Base-by-base conservation (phyloP, 2,113 vertebrate species). In the Centropristis striata region DNA sequence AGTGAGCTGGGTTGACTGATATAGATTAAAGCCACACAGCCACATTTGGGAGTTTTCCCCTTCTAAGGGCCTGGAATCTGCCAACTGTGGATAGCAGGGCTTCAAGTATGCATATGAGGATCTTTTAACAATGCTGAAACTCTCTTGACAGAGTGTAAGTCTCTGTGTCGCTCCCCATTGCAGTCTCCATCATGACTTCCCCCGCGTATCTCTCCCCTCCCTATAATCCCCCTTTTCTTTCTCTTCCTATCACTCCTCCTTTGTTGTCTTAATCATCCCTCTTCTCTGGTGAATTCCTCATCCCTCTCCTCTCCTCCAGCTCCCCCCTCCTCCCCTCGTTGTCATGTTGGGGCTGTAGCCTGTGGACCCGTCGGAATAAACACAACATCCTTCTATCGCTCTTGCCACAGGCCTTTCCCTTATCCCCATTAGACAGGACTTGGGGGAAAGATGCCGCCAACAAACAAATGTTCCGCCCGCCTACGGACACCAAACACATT, bases 401-500 rank as follows among this genome's bases (percentile, higher is more conserved):
- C 37, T 88, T 67, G 86, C 91, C 78, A 86, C 57, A 50, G 78
- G 91, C 88, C 60, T 64, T 78, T 85, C 79, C 66, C 78, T 90
- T 81, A 90, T 92, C 85, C 90, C 84, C 86, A 86, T 83, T 71
- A 89, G 84, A 90, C 87, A 81, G 72, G 77, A 90, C 73, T 84
- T 78, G 9, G 15, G 78, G 75, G 84, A 84, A 78, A 75, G 78
- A 81, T 54, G 65, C 72, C 46, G 41, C 88, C 86, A 87, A 86
- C 70, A 80, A 83, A 84, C 84, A 84, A 87, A 77, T 87, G 76
- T 86, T 88, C 82, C 46, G n/a, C 57, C 72, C 79, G 61, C 86
- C 85, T 63, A 91, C 85, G 4, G 72, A 74, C 44, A 77, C 69
- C 49, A 64, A 57, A 55, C 14, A 37, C 70, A 78, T 85, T 65